A percentile compares a stretch with the other conserved stretches of the same genome.
phyloP scores from a whole-genome alignment of 2,888 invertebrate genomes.

The Euphydryas editha region DNA sequence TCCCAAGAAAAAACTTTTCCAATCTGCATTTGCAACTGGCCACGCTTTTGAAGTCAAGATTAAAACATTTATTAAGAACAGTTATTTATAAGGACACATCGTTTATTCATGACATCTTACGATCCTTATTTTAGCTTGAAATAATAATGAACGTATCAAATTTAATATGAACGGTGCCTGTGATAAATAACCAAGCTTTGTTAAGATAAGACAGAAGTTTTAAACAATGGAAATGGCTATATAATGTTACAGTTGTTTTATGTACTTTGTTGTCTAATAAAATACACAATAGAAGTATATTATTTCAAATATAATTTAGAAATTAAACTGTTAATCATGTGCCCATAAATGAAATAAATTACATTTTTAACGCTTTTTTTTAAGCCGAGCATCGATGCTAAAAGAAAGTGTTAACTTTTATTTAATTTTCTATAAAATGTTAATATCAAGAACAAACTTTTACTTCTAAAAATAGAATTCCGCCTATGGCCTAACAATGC shows the following conservation, averaged over 20 bases:
- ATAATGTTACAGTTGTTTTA: slow-evolving; percentile 20
- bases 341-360: neutral
- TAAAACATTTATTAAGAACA: slow-evolving; percentile 63
- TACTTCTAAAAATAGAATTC: too few relatives aligned
- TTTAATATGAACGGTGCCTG: slow-evolving; percentile 37
- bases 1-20: slow-evolving; percentile 80
- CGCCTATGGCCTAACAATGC: too few relatives aligned
- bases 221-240: slow-evolving; percentile 27
- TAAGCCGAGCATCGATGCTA: too few relatives aligned
- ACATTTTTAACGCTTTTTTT: too few relatives aligned
- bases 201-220: slow-evolving; percentile 33
- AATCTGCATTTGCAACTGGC: slow-evolving; percentile 76
- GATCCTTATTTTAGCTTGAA: slow-evolving; percentile 24
- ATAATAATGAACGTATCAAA: slow-evolving; percentile 38
- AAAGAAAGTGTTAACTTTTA: too few relatives aligned
- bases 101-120: slow-evolving; percentile 46
- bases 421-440: too few relatives aligned
- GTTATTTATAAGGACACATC: slow-evolving; percentile 55
- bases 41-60: slow-evolving; percentile 67
- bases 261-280: slow-evolving; percentile 16
- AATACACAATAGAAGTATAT: neutral
- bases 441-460: too few relatives aligned
- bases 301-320: neutral
- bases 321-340: neutral
- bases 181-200: slow-evolving; percentile 41